Conservation (phyloP, 2,797 vertebrate species). For the Syndactyla subalaris region DNA sequence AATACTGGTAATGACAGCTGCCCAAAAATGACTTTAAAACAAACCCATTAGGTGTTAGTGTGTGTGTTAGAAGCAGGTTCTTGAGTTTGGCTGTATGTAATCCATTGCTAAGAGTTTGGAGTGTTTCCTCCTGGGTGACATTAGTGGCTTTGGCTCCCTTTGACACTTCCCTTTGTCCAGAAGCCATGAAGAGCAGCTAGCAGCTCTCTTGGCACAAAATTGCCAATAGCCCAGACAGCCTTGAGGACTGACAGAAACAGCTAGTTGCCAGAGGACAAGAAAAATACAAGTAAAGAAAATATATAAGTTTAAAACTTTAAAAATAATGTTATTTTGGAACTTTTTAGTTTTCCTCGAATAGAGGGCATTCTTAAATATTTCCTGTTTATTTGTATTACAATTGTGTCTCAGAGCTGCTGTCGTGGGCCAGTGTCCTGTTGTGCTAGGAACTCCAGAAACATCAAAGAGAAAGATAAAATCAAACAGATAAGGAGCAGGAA, state of each 20-base stretch:
- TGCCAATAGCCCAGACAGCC: background rate
- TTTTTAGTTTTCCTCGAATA: background rate
- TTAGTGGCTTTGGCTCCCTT: background rate
- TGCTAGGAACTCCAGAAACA: background rate
- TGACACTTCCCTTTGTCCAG: background rate
- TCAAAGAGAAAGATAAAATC: background rate
- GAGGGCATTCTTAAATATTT: background rate
- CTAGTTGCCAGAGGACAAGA: background rate
- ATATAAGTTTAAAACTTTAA: background rate
- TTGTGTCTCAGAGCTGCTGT: background rate
- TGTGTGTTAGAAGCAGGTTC: background rate
- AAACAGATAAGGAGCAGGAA: background rate
- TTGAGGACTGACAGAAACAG: background rate
- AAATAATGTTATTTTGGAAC: background rate
- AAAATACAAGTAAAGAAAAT: background rate
- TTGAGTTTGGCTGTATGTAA: background rate
- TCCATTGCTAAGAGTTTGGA: background rate
- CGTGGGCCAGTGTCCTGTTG: background rate
- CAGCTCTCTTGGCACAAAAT: background rate
- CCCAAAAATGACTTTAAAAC: background rate
- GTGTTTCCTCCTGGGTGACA: background rate
- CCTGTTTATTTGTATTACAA: background rate
- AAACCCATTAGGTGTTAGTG: background rate
- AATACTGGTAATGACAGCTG: no score
- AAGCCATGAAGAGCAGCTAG: background rate